These are phyloP conservation scores for Yponomeuta evonymella DNA, from an alignment of 2,888 invertebrate species.

Conservation along the genomic window DNA sequence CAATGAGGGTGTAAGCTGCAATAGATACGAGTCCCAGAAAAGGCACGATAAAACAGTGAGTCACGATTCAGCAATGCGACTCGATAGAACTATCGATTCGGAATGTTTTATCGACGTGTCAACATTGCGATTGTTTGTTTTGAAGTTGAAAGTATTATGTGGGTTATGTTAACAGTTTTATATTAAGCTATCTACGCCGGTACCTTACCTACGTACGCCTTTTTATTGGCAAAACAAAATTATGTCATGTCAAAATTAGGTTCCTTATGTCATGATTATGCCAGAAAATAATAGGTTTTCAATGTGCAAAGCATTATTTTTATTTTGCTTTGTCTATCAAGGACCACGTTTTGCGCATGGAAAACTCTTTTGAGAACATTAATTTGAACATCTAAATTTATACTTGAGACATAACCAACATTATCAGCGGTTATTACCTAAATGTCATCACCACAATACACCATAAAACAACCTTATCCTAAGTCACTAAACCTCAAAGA, in stretches of 20 bases:
- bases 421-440: no score
- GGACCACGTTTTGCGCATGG: no score
- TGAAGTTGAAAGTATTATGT: constrained; percentile 7
- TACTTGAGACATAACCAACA: no score
- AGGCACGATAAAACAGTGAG: constrained; percentile 41
- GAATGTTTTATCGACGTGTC: constrained; percentile 42
- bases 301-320: no score
- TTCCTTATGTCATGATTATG: no score
- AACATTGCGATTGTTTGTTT: constrained; percentile 12
- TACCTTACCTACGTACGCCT: background rate
- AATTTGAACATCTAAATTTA: no score
- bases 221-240: no score
- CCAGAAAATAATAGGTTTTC: no score
- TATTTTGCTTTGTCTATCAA: no score
- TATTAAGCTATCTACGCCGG: background rate
- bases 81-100: constrained; percentile 32
- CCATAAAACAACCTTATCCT: background rate
- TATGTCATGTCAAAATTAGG: no score
- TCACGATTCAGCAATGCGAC: constrained; percentile 49
- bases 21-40: constrained; percentile 45
- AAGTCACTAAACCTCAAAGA: background rate
- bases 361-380: no score
- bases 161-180: background rate
- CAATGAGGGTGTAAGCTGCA: constrained; percentile 34
- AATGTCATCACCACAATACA: background rate